Base-by-base conservation (phyloP, 2,797 vertebrate genomes). In the Oceanodroma leucorhoa region DNA sequence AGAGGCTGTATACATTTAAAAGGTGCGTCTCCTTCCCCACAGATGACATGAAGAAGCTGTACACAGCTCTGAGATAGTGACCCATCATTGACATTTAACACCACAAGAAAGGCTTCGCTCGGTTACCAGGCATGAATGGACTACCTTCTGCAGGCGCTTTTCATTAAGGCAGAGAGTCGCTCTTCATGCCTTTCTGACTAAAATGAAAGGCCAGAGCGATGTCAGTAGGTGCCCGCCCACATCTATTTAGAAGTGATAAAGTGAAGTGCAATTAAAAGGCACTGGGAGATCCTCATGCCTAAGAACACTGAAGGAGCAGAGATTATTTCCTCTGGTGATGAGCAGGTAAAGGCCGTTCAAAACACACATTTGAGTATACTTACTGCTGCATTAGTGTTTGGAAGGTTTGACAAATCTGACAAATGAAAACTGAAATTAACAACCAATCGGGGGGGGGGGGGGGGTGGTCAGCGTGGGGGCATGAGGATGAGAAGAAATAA, bases 381-480 rank as follows among this genome's bases (percentile, higher is more conserved):
- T 66, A 48, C 29, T 65, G 54, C 50, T 72, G n/a, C 43, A 46
- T 65, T 79, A 17, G 6, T n/a, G 23, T 75, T 90, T 64, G 32
- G 40, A 46, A 55, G 48, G 22, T 55, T 50, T 79, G 54, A 65
- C 38, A 84, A 80, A 57, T 34, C 21, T 64, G 41, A 60, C 0
- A 1, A 38, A 55, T 7, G 12, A 76, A 80, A 90, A 34, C 12
- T 40, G 29, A 79, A 71, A 60, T 13, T 45, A 71, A 62, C 4
- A 30, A 51, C 15, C 3, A 62, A 2, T 17, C 21, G 3, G 30
- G 19, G 8, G 22, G 18, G 16, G 6, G 8, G 9, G 3, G 6
- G 16, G 6, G 8, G 9, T 3, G 6, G 53, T 83, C 50, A 71
- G 8, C 21, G 12, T 65, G 30, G 29, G n/a, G 27, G 32, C 32